A percentile compares a stretch with the other conserved stretches of the same genome.
Conservation (phyloP, 2,888 invertebrate genomes). For the Ichneumon xanthorius region DNA sequence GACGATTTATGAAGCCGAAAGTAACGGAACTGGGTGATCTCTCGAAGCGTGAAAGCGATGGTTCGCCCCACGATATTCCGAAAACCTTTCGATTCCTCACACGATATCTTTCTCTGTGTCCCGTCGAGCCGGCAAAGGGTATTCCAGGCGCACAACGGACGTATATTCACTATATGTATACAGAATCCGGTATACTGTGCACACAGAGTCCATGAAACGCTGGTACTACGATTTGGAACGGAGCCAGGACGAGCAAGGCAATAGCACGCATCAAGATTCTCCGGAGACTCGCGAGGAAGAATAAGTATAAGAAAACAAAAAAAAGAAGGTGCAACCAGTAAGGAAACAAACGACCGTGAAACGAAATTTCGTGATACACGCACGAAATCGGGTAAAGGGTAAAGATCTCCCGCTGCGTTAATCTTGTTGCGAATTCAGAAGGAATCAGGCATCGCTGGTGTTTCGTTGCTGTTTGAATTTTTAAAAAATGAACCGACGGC, state of each 20-base stretch:
- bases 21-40: background rate
- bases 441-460: constrained; percentile 39
- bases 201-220: constrained; percentile 42
- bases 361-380: constrained; percentile 46
- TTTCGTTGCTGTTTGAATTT: constrained; percentile 29
- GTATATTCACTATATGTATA: background rate
- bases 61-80: constrained; percentile 25
- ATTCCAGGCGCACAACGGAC: constrained; percentile 39
- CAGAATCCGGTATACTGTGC: constrained; percentile 3
- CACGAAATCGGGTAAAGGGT: constrained; percentile 22
- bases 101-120: constrained; percentile 39
- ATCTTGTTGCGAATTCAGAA: constrained; percentile 13
- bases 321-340: constrained; percentile 8
- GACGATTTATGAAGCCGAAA: constrained; percentile 12
- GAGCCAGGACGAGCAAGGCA: constrained; percentile 43
- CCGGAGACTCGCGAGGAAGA: constrained; percentile 34
- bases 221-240: constrained; percentile 52
- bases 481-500: background rate
- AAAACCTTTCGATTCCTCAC: constrained; percentile 28
- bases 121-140: constrained; percentile 3
- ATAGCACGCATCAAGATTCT: constrained; percentile 42
- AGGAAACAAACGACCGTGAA: constrained; percentile 56
- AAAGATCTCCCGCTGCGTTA: constrained; percentile 3
- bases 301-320: background rate
- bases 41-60: constrained; percentile 32